phyloP scores from a whole-genome alignment of 2,113 vertebrate genomes.

The Onychorhynchus coronatus region DNA sequence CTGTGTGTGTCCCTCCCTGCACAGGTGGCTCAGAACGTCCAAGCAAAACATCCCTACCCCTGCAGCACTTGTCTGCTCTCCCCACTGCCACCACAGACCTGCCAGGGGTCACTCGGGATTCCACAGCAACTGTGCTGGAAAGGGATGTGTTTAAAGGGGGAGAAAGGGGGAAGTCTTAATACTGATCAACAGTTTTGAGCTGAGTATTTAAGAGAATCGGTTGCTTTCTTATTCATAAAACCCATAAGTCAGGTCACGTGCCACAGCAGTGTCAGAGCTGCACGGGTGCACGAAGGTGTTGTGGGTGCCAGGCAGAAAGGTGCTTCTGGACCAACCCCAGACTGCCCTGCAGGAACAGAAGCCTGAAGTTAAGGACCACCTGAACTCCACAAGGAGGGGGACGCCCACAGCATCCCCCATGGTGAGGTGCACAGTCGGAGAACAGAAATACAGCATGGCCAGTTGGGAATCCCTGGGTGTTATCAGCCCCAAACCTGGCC shows the following conservation, averaged over 20 bases:
- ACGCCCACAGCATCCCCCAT: fast-evolving
- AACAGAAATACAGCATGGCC: background rate
- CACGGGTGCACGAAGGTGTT: fast-evolving
- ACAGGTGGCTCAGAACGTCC: background rate
- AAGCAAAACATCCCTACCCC: background rate
- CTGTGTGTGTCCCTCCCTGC: background rate
- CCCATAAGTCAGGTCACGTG: background rate
- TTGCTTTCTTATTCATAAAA: background rate
- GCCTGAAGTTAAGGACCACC: background rate
- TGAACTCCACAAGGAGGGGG: fast-evolving
- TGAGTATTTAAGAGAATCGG: background rate
- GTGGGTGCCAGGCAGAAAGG: background rate
- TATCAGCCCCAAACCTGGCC: background rate
- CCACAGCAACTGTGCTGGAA: background rate
- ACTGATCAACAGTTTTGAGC: background rate
- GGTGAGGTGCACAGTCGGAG: fast-evolving
- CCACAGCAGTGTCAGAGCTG: background rate
- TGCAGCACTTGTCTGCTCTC: background rate
- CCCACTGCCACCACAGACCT: background rate
- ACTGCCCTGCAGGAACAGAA: background rate
- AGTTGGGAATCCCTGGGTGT: background rate
- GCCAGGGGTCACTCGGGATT: background rate
- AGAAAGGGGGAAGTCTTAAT: background rate
- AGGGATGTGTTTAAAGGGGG: background rate
- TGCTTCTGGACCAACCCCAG: background rate